phyloP scores from a whole-genome alignment of 2,888 invertebrate genomes.

The Gymnocheta viridis region DNA sequence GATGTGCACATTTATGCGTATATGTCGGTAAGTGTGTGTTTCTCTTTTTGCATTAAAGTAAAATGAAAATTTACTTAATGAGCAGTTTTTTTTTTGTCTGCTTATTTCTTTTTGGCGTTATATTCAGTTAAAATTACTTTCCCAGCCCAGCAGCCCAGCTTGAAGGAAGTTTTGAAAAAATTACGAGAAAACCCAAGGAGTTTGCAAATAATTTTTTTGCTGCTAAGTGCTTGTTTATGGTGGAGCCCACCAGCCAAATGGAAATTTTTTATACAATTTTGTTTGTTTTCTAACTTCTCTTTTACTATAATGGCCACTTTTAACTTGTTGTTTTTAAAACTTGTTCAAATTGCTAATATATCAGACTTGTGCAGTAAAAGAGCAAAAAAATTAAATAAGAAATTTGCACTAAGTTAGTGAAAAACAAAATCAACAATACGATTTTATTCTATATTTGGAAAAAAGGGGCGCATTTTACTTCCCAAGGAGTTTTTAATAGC shows the following conservation, averaged over 20 bases:
- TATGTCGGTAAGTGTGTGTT: not conserved
- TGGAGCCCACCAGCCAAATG: conserved; percentile 53
- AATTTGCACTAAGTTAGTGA: not conserved
- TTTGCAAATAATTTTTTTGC: conserved; percentile 61
- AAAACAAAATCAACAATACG: conserved; percentile 44
- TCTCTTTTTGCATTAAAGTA: conserved; percentile 42
- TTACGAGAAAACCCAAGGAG: conserved; percentile 45
- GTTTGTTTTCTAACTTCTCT: conserved; percentile 35
- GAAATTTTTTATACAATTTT: conserved; percentile 40
- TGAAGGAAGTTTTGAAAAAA: conserved; percentile 5
- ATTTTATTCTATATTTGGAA: conserved; percentile 12
- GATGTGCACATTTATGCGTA: not conserved
- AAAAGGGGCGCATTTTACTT: conserved; percentile 39
- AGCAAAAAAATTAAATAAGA: not conserved
- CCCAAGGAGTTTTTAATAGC: conserved; percentile 55
- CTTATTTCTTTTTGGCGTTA: conserved; percentile 30
- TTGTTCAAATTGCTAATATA: conserved; percentile 62
- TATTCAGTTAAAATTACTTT: conserved; percentile 55
- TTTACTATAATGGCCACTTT: conserved; percentile 63
- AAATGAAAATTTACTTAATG: conserved; percentile 66
- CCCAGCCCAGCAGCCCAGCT: not conserved
- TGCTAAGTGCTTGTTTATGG: conserved; percentile 63
- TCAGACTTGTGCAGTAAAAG: conserved; percentile 33
- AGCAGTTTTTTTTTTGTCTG: conserved; percentile 28
- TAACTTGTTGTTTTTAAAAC: conserved; percentile 66